Evolutionary conservation across 2,797 vertebrate genomes (phyloP).

Genomic region (Trachops cirrhosus): DNA sequence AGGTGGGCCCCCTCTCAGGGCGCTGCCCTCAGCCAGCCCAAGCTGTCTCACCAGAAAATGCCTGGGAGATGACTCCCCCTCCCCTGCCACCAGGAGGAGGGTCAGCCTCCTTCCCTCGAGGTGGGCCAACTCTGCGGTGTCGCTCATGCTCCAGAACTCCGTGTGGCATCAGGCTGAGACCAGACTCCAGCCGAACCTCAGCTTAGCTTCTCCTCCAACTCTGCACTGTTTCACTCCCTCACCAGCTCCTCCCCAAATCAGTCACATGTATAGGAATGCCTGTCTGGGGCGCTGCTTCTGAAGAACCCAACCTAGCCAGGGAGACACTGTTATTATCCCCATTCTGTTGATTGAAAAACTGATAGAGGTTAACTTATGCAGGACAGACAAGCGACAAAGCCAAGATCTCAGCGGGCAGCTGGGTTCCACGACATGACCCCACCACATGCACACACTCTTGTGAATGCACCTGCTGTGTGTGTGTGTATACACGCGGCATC

Average conservation of each 20-base stretch:
- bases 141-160: background rate
- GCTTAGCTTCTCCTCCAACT: background rate
- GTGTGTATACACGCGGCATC: background rate
- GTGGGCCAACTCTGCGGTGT: background rate
- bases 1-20: background rate
- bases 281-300: background rate
- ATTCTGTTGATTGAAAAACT: background rate
- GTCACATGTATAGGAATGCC: background rate
- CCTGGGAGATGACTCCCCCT: background rate
- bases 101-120: background rate
- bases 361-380: background rate
- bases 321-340: background rate
- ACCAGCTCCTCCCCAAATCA: background rate
- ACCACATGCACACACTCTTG: rapidly evolving
- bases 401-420: background rate
- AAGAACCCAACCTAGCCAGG: background rate
- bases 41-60: background rate
- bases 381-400: background rate
- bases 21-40: background rate
- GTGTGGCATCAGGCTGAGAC: background rate
- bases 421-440: background rate
- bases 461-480: background rate
- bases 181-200: background rate
- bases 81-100: background rate
- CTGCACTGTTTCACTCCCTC: background rate